Base-by-base conservation (phyloP, 2,888 invertebrate species). In the Drosophila infuscata region DNA sequence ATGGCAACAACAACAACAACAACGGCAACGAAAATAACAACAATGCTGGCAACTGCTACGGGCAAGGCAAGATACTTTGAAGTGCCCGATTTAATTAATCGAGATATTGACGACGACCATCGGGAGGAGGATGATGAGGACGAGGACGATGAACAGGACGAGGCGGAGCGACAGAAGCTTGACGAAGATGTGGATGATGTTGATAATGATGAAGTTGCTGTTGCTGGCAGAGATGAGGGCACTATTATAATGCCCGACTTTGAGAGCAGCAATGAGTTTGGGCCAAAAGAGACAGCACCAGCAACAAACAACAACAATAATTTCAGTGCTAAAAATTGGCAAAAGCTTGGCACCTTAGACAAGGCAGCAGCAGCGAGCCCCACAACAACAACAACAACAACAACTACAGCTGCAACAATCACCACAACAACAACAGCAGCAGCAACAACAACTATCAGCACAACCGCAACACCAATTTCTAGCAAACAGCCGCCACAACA, bases 21-120 rank as follows among this genome's bases (percentile, higher is more conserved):
- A 63, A 59, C 65, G 29, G 52, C 56, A 63, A 71, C 64, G 41
- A 68, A 67, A 49, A 60, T 59, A 57, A 57, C 66, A 52, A 56
- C 54, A 46, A 61, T 68, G 65, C 59, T 51, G 20, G 62, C 35
- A 41, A 68, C 59, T 17, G 68, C 69, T 53, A 59, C 68, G 29
- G 89, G 85, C 72, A 82, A 89, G 82, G 82, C 83, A 76, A 85
- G 89, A 81, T 90, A 89, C 84, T 91, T 92, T 82, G 92, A 92
- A 88, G 87, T 92, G 79, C 91, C 92, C 82, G 91, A 92, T 89
- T 91, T 91, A 86, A 91, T 91, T 83, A 90, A 89, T 83, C 73
- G 81, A 70, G 81, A 88, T 78, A 81, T 87, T 60, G 91, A 87
- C 63, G 86, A 78, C 57, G 74, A 62, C 17, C 61, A 73, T 38